Base-by-base conservation (phyloP, 2,888 invertebrate genomes). In the Spodoptera littoralis region DNA sequence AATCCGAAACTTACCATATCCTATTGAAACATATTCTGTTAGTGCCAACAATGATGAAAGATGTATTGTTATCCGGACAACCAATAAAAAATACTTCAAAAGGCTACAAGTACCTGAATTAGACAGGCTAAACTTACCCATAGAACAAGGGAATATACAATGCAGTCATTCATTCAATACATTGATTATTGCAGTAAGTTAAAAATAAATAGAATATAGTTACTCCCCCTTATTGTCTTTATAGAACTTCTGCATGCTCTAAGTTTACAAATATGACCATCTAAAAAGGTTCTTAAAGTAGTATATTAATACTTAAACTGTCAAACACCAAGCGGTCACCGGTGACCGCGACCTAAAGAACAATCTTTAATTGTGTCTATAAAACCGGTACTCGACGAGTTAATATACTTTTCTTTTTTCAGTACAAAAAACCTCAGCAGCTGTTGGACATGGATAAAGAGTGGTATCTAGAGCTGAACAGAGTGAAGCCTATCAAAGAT, bases 51-150 rank as follows among this genome's bases (percentile, higher is more conserved):
- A 95, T 70, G 96, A 96, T 57, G 95, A 96, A 46, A 96, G 95
- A 65, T 94, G 93, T 62, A 96, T 98, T 57, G 91, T 96, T 27
- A 95, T 98, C 4, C 95, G 96, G 62, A 98, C 98, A 11, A 96
- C 95, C 4, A 98, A 98, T 87, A 98, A 97, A 84, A 98, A 98
- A 77, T 98, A 97, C 89, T 98, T 95, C 81, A 98, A 98, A 83
- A 96, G 96, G 76, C 91, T 98, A 11, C 82, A 88, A 43, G 92
- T 97, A 36, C 97, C 97, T 11, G 98, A 98, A 83, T 88, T 98
- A 51, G 95, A 96, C 64, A 95, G 98, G 77, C 94, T 96, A 22
- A 95, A 95, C 61, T 77, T 97, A 55, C 86, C 91, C 11, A 95
- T 96, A 27, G 95, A 95, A 51, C 97, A 97, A 84, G 93, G 95